These are phyloP conservation scores for Blomia tropicalis DNA, from an alignment of 2,888 invertebrate species.

Conservation along the genomic window DNA sequence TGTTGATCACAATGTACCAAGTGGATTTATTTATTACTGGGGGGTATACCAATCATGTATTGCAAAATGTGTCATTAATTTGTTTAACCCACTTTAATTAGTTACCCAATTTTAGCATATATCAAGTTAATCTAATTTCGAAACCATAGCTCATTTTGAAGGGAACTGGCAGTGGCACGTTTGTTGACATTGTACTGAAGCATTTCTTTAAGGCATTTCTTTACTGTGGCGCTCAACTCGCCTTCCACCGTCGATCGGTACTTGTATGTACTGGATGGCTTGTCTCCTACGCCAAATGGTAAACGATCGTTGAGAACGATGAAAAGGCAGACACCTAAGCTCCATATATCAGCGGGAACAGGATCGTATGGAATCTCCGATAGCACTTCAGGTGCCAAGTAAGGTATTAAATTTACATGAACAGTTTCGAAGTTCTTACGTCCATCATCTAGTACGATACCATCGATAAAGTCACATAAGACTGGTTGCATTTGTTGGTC, in stretches of 20 bases:
- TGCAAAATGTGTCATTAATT: no score
- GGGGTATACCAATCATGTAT: no score
- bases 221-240: neutral
- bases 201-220: neutral
- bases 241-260: neutral
- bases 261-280: neutral
- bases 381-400: slow-evolving; percentile 13
- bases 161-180: neutral
- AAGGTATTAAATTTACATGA: neutral
- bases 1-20: no score
- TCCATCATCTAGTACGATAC: neutral
- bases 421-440: neutral
- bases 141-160: neutral
- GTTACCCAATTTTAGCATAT: no score
- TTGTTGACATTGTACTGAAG: slow-evolving; percentile 1
- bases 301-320: neutral
- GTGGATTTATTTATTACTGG: no score
- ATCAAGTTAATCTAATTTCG: no score
- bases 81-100: no score
- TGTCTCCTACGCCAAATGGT: neutral
- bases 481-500: slow-evolving; percentile 84
- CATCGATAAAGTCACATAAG: slow-evolving; percentile 18
- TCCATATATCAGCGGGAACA: slow-evolving; percentile 4
- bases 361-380: slow-evolving; percentile 9
- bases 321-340: slow-evolving; percentile 7